A percentile compares a stretch with the other conserved stretches of the same genome.
Conservation (phyloP, 2,888 invertebrate genomes). For the Bibio marci region DNA sequence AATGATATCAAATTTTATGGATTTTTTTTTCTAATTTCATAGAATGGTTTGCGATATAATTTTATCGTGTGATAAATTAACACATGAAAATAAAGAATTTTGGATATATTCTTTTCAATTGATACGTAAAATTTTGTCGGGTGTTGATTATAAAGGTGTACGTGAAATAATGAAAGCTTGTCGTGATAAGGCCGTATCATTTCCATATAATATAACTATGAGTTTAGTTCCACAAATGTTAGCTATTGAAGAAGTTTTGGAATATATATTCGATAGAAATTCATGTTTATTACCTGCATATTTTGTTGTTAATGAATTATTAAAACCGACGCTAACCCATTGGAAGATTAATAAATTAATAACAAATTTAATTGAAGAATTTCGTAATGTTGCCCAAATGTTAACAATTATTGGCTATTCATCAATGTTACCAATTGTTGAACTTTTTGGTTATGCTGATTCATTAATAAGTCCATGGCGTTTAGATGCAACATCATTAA, state of each 20-base stretch:
- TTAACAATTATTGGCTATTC: slow-evolving; percentile 82
- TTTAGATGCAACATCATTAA: slow-evolving; percentile 65
- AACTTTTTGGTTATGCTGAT: slow-evolving; percentile 80
- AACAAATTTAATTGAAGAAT: slow-evolving; percentile 81
- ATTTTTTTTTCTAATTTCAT: not conserved
- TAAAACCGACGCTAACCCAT: slow-evolving; percentile 55
- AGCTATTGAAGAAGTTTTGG: slow-evolving; percentile 63
- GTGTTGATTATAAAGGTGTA: slow-evolving; percentile 91
- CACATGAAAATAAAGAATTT: slow-evolving; percentile 62
- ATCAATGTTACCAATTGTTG: slow-evolving; percentile 84
- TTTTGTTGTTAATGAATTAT: slow-evolving; percentile 88
- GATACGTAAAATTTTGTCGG: slow-evolving; percentile 68
- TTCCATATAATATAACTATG: slow-evolving; percentile 64
- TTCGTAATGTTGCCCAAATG: slow-evolving; percentile 88
- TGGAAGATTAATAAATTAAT: slow-evolving; percentile 82
- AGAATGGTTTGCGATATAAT: slow-evolving; percentile 79
- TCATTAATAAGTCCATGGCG: slow-evolving; percentile 87
- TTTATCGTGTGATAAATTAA: slow-evolving; percentile 65
- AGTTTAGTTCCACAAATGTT: slow-evolving; percentile 66
- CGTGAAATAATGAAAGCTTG: slow-evolving; percentile 84
- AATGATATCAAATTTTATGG: not conserved
- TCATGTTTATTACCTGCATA: slow-evolving; percentile 86
- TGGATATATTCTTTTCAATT: slow-evolving; percentile 81
- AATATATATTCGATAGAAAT: slow-evolving; percentile 82
- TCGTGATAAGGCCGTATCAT: slow-evolving; percentile 70